Evolutionary conservation across 2,888 invertebrate species (phyloP).

Genomic region (Drosophila algonquin): DNA sequence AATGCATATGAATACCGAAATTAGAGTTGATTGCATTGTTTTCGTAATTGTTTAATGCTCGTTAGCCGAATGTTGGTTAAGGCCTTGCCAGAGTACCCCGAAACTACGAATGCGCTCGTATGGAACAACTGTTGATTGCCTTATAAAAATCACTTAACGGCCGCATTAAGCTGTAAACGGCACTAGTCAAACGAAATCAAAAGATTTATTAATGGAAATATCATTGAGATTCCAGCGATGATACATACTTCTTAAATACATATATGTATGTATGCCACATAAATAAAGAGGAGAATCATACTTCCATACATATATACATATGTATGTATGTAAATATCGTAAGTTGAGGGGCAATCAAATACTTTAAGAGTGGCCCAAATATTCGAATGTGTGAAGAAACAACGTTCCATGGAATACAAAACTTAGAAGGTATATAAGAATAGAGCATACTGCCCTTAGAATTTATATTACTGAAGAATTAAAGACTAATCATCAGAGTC

Average conservation of each 20-base stretch:
- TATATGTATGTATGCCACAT: not conserved
- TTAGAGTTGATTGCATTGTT: conserved; percentile 39
- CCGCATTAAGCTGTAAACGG: conserved; percentile 28
- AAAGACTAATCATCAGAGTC: too few species aligned
- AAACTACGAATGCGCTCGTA: conserved; percentile 30
- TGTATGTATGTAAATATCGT: not conserved
- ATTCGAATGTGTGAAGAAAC: not conserved
- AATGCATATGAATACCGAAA: conserved; percentile 44
- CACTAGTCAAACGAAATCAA: conserved; percentile 4
- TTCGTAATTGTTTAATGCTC: conserved; percentile 44
- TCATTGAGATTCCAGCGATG: not conserved
- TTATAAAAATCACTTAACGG: conserved; percentile 37
- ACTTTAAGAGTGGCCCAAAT: not conserved
- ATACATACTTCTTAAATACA: not conserved
- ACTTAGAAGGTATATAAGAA: too few species aligned
- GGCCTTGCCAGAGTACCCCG: conserved; percentile 25
- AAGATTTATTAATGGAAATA: conserved; percentile 25
- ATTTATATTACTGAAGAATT: too few species aligned
- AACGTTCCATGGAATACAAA: too few species aligned
- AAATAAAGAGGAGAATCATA: not conserved
- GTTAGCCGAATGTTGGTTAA: conserved; percentile 42
- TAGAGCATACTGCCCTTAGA: too few species aligned
- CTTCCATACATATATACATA: not conserved
- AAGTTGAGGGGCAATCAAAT: not conserved
- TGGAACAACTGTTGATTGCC: conserved; percentile 42